These are phyloP conservation scores for Microdon myrmicae DNA, from an alignment of 2,888 invertebrate species.

Conservation along the genomic window DNA sequence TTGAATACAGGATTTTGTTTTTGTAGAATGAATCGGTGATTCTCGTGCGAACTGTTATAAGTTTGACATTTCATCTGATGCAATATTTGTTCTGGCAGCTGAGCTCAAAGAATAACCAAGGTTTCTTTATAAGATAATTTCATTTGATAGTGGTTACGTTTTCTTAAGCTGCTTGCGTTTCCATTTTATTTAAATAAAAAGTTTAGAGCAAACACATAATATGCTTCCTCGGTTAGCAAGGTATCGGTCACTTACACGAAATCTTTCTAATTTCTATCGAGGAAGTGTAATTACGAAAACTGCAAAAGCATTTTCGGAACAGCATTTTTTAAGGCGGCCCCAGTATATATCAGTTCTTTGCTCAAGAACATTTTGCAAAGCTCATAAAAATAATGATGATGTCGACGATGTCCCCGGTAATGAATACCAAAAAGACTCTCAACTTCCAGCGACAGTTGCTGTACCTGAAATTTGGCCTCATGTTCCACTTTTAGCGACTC, in stretches of 20 bases:
- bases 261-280: conserved; percentile 11
- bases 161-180: conserved; percentile 13
- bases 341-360: conserved; percentile 27
- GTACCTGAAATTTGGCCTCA: conserved; percentile 97
- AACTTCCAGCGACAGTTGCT: conserved; percentile 85
- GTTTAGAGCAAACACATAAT: conserved; percentile 21
- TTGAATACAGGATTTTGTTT: too few species aligned
- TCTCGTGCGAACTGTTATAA: too few species aligned
- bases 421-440: conserved; percentile 57
- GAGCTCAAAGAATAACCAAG: too few species aligned
- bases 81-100: too few species aligned
- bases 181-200: conserved; percentile 15
- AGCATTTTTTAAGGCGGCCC: conserved; percentile 3
- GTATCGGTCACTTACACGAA: conserved; percentile 25
- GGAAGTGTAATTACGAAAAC: conserved; percentile 7
- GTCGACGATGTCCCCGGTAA: conserved; percentile 50
- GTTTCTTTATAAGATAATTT: too few species aligned
- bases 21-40: too few species aligned
- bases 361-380: conserved; percentile 54
- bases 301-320: conserved; percentile 8
- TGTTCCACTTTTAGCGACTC: conserved; percentile 94
- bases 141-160: too few species aligned
- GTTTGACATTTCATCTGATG: too few species aligned
- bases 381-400: conserved; percentile 54
- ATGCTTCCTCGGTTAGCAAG: conserved; percentile 55